Percentiles rank a stretch among this genome's conserved stretches.
phyloP scores from a whole-genome alignment of 2,113 vertebrate species.

The Hyla sarda region DNA sequence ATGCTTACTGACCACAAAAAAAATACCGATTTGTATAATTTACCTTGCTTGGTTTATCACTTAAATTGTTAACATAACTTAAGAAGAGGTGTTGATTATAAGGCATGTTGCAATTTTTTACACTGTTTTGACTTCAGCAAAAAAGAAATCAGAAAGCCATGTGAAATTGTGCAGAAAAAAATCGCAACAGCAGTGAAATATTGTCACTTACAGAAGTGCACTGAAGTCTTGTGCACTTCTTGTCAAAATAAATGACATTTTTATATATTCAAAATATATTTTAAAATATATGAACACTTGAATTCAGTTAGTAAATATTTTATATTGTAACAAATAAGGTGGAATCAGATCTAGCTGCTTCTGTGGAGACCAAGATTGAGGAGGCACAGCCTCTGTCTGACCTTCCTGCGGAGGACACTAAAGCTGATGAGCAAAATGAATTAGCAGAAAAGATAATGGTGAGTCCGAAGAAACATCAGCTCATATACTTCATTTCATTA shows the following conservation, averaged over 20 bases:
- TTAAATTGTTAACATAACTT: background rate
- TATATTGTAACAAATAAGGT: constrained; percentile 66
- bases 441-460: constrained; percentile 79
- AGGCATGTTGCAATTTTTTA: too few species aligned
- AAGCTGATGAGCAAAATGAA: constrained; percentile 62
- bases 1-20: background rate
- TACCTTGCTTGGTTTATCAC: background rate
- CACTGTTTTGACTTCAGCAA: too few species aligned
- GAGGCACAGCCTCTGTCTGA: constrained; percentile 62
- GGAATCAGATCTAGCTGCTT: constrained; percentile 72
- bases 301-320: constrained; percentile 38
- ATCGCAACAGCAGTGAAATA: background rate
- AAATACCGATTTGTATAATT: background rate
- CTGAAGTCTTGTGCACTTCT: too few species aligned
- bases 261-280: background rate
- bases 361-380: constrained; percentile 67
- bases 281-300: background rate
- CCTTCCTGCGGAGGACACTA: constrained; percentile 55
- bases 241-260: background rate
- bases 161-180: background rate
- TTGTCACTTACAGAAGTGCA: background rate
- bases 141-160: background rate
- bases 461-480: constrained; percentile 69
- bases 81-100: background rate
- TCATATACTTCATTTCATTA: constrained; percentile 31